A percentile compares a stretch with the other conserved stretches of the same genome.
Evolutionary conservation across 1,140 invertebrate genomes (phyloP).

Genomic region (Coenobita brevimanus): DNA sequence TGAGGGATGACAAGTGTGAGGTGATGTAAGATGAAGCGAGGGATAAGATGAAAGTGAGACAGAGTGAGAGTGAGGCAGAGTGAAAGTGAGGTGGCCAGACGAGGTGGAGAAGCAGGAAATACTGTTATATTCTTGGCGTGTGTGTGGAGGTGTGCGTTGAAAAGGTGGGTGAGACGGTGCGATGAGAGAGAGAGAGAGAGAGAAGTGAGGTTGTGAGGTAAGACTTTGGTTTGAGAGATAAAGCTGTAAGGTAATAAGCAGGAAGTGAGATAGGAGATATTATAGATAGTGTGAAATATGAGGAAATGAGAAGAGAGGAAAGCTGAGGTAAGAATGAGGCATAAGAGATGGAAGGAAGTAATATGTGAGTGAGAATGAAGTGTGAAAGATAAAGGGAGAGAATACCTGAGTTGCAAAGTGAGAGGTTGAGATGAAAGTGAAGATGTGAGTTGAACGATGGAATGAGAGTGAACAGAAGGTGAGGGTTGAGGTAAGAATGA

Average conservation of each 20-base stretch:
- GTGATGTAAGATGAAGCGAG: no score
- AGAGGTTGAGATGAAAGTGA: no score
- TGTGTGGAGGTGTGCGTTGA: background rate
- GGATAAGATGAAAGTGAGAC: background rate
- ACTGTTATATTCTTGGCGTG: background rate
- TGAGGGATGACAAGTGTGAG: no score
- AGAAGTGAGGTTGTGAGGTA: background rate
- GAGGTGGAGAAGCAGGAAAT: background rate
- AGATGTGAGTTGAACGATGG: no score
- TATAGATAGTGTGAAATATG: background rate
- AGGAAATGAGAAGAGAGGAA: background rate
- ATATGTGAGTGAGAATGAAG: no score
- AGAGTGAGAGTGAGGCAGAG: background rate
- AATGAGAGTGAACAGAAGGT: background rate
- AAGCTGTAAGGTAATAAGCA: background rate
- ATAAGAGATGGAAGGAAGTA: no score
- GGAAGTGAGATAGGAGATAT: background rate
- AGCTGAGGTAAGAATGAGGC: background rate
- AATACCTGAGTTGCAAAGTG: no score
- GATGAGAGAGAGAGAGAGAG: conserved; percentile 15
- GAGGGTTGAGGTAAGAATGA: background rate
- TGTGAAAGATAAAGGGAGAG: no score
- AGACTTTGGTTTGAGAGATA: background rate
- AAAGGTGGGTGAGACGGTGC: no score
- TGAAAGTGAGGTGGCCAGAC: conserved; percentile 4